Evolutionary conservation across 2,797 vertebrate genomes (phyloP).

Genomic region (Clarias laeviceps): DNA sequence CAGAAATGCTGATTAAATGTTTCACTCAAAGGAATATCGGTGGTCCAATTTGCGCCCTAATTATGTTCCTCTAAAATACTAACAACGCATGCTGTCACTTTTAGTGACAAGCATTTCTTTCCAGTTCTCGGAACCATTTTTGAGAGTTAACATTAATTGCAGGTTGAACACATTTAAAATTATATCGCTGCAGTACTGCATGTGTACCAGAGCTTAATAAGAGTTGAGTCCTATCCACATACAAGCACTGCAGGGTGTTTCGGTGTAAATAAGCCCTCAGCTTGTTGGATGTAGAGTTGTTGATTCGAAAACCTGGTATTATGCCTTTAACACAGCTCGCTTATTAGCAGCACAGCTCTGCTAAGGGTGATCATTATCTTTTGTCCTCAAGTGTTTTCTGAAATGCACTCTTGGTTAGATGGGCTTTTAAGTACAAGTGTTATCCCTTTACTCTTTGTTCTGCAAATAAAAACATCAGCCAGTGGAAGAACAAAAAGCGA

Average conservation of each 20-base stretch:
- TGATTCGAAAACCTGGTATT: neutral
- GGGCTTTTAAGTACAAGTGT: neutral
- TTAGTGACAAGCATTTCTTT: neutral
- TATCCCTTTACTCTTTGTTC: neutral
- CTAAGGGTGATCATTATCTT: neutral
- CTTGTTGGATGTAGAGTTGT: neutral
- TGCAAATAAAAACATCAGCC: constrained; percentile 3
- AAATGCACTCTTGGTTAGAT: constrained; percentile 2
- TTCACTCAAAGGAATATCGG: neutral
- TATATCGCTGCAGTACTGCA: neutral
- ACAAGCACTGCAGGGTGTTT: neutral
- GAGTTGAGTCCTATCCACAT: neutral
- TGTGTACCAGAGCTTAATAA: neutral
- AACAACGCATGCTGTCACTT: neutral
- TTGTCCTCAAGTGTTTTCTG: neutral
- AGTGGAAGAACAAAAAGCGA: neutral
- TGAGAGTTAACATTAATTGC: neutral
- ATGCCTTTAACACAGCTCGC: neutral
- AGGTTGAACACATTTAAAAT: neutral
- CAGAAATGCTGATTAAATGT: neutral
- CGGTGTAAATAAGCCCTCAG: neutral
- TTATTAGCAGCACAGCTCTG: neutral
- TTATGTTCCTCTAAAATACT: neutral
- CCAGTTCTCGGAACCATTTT: neutral
- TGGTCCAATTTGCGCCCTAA: too few species aligned